phyloP scores from a whole-genome alignment of 2,888 invertebrate genomes.

The Macrophya alboannulata region DNA sequence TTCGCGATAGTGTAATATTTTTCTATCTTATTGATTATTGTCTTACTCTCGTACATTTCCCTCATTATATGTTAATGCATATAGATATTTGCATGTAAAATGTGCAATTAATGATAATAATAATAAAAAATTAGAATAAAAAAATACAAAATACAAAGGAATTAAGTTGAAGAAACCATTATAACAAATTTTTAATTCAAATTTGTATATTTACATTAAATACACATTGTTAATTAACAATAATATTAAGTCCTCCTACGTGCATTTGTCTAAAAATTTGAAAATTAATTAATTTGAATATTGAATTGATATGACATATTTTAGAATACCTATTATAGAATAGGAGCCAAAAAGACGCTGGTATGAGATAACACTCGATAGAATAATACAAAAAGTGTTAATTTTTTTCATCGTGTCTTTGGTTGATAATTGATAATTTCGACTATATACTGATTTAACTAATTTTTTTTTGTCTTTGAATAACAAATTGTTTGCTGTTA shows the following conservation, averaged over 20 bases:
- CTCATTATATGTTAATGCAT: not conserved
- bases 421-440: conserved; percentile 3
- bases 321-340: too few species aligned
- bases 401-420: not conserved
- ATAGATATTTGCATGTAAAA: not conserved
- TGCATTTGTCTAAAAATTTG: not conserved
- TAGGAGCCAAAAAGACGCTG: not conserved
- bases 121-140: not conserved
- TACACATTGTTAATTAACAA: not conserved
- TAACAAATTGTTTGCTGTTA: too few species aligned
- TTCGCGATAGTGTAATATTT: not conserved
- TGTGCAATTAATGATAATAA: not conserved
- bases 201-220: not conserved
- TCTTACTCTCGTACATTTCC: not conserved
- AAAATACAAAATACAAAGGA: not conserved
- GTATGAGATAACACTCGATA: not conserved
- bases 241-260: not conserved
- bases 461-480: too few species aligned
- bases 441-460: not conserved
- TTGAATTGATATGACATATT: not conserved
- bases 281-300: not conserved
- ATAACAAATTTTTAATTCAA: conserved; percentile 5
- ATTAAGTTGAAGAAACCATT: not conserved
- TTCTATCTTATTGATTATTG: not conserved
- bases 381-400: not conserved